Evolutionary conservation across 2,113 vertebrate species (phyloP), one percentile per base, ranked within the genome.

Genomic region (Lucifuga dentata): DNA sequence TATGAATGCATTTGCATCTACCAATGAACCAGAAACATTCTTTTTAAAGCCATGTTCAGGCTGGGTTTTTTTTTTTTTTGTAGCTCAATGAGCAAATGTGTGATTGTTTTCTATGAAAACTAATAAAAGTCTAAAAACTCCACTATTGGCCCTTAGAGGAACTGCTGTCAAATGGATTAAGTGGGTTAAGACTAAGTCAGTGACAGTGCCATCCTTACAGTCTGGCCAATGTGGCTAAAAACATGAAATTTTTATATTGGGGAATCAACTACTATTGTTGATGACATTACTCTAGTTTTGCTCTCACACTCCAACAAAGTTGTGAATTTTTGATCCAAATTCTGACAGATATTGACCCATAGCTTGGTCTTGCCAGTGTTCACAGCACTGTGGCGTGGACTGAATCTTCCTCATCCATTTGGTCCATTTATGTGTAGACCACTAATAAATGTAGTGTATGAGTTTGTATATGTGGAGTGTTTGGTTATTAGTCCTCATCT

Each of bases 401-500:
- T 11, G 0, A 49, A 79, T 48, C 26, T 11, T 32, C n/a, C 33
- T 43, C 10, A 38, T 43, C 12, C 2, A 45, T n/a, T 57, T 40
- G 33, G 33, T 20, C 44, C 41, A 3, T 46, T 23, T 39, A 35
- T 43, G 19, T 16, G 12, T 24, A 45, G 50, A 70, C 55, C 56
- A 39, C 53, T 23, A 39, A 13, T 33, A 21, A 20, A 7, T 56
- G 38, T 33, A 20, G 49, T 41, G 26, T 39, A 15, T 56, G 20
- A n/a, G 45, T 33, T 41, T 67, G 15, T 33, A 3, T 62, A 23
- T 35, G 58, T 35, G 6, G 17, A 45, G 41, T 20, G 36, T 83
- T 80, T 70, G 68, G 44, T 85, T 80, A 59, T 50, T 67, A 77
- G 71, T 89, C 73, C 66, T 81, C n/a, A n/a, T 7, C 44, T 58